Evolutionary conservation across 2,113 vertebrate genomes (phyloP), one percentile per base, ranked within the genome.

Genomic region (Rhineura floridana): DNA sequence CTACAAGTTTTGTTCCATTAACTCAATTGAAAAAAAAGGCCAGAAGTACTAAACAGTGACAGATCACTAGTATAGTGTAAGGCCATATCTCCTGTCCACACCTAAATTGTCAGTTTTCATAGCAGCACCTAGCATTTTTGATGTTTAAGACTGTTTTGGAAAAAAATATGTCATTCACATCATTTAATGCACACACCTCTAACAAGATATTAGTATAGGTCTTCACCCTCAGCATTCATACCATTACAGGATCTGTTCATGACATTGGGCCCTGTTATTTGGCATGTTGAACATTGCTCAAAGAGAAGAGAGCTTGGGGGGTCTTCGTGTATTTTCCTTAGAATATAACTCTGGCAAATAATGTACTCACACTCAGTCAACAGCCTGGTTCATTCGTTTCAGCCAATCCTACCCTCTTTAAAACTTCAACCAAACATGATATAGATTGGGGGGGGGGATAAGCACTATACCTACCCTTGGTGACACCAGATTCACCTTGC

Each of bases 401-500:
- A 44, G 5, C 2, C 39, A 19, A 62, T 3, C 78, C 10, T 28
- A 25, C 55, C 5, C 21, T 15, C 76, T 17, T 2, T 44, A 65
- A 63, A 55, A 63, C 52, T 10, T 46, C 21, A 46, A 33, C 7
- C 69, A 63, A 70, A 30, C 44, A 65, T 25, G 48, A 83, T 72
- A 17, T 50, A 28, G 78, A 46, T 30, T 3, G n/a, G 59, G 36
- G 36, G 46, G 72, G 42, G 15, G 10, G 9, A 15, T 17, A 19
- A 79, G 63, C 21, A 63, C 42, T 3, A 50, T 8, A 63, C n/a
- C n/a, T n/a, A n/a, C n/a, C n/a, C n/a, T n/a, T n/a, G n/a, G 13
- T 89, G 87, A 89, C 90, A 88, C 70, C 83, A 76, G 36, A 79
- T 92, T 92, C 92, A 93, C 92, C 91, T 93, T 91, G 94, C 55